Evolutionary conservation across 2,797 vertebrate genomes (phyloP).

Genomic region (Melanotaenia maccullochi): DNA sequence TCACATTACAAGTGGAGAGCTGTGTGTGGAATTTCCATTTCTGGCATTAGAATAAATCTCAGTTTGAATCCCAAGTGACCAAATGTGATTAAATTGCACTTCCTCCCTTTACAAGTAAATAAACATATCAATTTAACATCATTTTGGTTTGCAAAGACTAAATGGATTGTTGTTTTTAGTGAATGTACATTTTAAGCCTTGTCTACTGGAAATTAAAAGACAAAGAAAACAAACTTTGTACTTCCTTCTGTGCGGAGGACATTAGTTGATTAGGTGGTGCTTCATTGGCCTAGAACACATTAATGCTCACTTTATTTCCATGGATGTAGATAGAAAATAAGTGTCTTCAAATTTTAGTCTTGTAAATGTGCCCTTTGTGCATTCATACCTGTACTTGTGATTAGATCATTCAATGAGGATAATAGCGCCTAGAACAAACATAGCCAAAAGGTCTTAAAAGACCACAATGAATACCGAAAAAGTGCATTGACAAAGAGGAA

Average conservation of each 20-base stretch:
- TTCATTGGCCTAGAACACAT: background rate
- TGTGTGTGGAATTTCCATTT: background rate
- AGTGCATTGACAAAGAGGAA: background rate
- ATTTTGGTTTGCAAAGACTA: background rate
- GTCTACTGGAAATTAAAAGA: background rate
- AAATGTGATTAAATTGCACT: background rate
- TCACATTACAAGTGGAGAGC: background rate
- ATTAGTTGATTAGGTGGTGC: background rate
- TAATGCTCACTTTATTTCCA: background rate
- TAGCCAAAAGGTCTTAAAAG: background rate
- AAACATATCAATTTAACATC: background rate
- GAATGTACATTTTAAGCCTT: background rate
- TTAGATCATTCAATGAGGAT: background rate
- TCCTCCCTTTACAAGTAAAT: background rate
- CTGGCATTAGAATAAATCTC: background rate
- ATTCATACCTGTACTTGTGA: background rate
- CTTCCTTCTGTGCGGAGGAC: background rate
- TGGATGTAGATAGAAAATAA: background rate
- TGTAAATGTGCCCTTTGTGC: background rate
- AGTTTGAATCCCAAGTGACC: background rate
- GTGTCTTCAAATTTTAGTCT: background rate
- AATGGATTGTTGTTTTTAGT: background rate
- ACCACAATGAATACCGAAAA: background rate
- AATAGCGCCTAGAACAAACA: background rate
- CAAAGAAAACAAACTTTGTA: background rate